phyloP scores from a whole-genome alignment of 2,888 invertebrate species.

The Mesorhabditis spiculigera region DNA sequence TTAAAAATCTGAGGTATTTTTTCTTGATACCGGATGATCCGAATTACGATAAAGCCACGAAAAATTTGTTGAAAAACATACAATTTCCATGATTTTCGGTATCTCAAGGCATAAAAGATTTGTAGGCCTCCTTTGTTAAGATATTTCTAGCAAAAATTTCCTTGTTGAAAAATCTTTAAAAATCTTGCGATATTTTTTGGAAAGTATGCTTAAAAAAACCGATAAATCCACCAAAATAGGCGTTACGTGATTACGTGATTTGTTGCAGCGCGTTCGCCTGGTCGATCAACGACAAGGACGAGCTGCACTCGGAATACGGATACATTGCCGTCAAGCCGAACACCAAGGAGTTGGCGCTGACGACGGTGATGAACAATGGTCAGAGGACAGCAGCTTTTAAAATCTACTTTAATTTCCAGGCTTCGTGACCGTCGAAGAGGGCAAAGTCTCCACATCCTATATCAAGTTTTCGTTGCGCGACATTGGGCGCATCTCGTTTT shows the following conservation, averaged over 20 bases:
- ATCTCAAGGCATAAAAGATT: too few relatives aligned
- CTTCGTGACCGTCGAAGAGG: constrained; percentile 57
- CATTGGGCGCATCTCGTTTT: constrained; percentile 57
- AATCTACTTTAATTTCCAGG: constrained; percentile 27
- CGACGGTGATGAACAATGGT: constrained; percentile 58
- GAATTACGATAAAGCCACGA: too few relatives aligned
- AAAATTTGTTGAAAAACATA: too few relatives aligned
- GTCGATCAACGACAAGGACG: constrained; percentile 55
- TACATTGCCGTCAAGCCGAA: constrained; percentile 52
- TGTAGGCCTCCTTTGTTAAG: too few relatives aligned
- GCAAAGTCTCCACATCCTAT: constrained; percentile 39
- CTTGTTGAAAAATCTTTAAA: too few relatives aligned
- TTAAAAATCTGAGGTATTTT: too few relatives aligned
- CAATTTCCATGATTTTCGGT: too few relatives aligned
- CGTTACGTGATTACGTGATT: neutral
- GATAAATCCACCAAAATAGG: neutral
- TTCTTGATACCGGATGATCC: too few relatives aligned
- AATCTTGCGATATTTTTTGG: too few relatives aligned
- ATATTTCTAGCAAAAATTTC: too few relatives aligned
- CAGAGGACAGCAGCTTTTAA: neutral
- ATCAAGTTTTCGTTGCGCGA: constrained; percentile 52
- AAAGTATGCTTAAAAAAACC: too few relatives aligned
- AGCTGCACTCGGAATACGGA: constrained; percentile 57
- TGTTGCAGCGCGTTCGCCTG: constrained; percentile 54
- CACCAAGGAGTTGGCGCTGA: constrained; percentile 48